Evolutionary conservation across 2,113 vertebrate species (phyloP).

Genomic region (Cebus imitator): DNA sequence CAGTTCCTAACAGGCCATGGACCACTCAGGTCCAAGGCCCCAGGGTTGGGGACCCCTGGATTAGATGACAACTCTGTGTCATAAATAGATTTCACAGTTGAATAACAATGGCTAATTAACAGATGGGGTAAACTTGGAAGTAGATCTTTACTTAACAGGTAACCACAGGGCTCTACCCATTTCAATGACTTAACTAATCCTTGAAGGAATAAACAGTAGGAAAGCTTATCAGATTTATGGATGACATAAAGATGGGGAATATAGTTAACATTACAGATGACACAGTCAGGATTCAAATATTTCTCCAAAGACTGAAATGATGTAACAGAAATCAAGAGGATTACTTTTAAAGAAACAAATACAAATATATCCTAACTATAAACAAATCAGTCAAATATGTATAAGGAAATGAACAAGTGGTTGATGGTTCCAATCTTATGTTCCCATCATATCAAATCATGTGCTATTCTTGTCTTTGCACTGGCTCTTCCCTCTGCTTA

Average conservation of each 20-base stretch:
- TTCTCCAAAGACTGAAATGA: background rate
- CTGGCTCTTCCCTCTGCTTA: background rate
- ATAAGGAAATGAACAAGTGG: background rate
- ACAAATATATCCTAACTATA: background rate
- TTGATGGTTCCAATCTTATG: background rate
- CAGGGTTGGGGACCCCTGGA: too few species aligned
- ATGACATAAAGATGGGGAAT: background rate
- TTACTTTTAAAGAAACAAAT: conserved; percentile 1
- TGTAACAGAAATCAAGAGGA: background rate
- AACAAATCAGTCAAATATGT: background rate
- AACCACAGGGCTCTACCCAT: background rate
- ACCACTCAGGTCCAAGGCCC: too few species aligned
- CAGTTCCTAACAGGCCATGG: too few species aligned
- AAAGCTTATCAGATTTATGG: background rate
- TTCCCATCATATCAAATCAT: background rate
- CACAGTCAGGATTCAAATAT: background rate
- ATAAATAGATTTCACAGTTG: background rate
- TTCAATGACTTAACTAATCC: conserved; percentile 7
- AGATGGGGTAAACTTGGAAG: background rate
- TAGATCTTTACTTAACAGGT: background rate
- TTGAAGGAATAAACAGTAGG: background rate
- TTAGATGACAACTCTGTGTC: background rate
- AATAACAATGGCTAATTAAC: background rate
- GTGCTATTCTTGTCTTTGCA: background rate
- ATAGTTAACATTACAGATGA: background rate